phyloP scores from a whole-genome alignment of 2,113 vertebrate genomes.

The Corydoras sp. region DNA sequence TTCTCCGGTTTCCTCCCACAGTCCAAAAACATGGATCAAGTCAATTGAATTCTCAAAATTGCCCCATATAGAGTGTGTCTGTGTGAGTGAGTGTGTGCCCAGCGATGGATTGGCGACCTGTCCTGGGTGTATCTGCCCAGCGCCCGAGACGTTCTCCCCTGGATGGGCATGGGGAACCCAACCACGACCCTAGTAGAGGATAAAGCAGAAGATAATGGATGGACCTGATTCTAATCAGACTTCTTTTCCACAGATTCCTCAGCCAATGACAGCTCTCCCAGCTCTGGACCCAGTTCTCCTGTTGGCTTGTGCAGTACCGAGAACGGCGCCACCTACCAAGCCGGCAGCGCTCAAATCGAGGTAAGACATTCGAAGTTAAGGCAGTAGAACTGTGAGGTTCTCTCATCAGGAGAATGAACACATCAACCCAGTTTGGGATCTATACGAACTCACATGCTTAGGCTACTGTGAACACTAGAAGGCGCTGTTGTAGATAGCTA shows the following conservation, averaged over 20 bases:
- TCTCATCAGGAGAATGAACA: neutral
- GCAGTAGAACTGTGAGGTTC: neutral
- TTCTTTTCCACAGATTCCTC: conserved; percentile 66
- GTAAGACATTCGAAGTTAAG: conserved; percentile 51
- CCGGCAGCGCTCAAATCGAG: conserved; percentile 67
- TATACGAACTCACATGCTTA: conserved; percentile 2
- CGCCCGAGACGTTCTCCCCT: too few relatives aligned
- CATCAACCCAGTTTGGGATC: neutral
- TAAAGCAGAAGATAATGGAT: too few relatives aligned
- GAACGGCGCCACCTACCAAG: conserved; percentile 63
- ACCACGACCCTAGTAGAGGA: too few relatives aligned
- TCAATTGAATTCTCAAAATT: too few relatives aligned
- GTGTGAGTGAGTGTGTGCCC: too few relatives aligned
- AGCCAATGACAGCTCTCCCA: conserved; percentile 76
- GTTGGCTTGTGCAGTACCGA: conserved; percentile 72
- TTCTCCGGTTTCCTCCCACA: too few relatives aligned
- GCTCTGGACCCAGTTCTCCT: conserved; percentile 80
- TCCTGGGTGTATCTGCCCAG: too few relatives aligned
- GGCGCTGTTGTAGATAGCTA: too few relatives aligned
- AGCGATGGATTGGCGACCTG: too few relatives aligned
- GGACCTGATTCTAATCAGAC: neutral
- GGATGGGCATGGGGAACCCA: too few relatives aligned
- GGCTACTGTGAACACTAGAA: neutral
- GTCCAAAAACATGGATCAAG: too few relatives aligned
- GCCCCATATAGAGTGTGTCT: too few relatives aligned